Percentiles rank a stretch among this genome's conserved stretches.
phyloP scores from a whole-genome alignment of 2,888 invertebrate species.

The Aspidiotus rigidus region DNA sequence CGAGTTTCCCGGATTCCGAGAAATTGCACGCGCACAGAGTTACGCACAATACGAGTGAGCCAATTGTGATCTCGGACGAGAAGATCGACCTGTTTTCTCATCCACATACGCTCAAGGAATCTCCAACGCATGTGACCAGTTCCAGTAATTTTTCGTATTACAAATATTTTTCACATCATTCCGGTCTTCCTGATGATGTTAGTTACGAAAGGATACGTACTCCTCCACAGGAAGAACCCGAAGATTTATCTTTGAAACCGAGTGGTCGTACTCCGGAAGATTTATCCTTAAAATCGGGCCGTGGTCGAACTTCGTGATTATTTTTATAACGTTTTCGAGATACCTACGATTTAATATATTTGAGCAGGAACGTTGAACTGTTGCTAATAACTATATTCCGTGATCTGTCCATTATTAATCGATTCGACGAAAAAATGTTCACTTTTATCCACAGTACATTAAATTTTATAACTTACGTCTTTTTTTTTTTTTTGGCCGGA shows the following conservation, averaged over 20 bases:
- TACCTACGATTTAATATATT: too few relatives aligned
- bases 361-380: too few relatives aligned
- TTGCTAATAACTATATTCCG: too few relatives aligned
- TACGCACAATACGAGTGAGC: conserved; percentile 79
- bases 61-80: conserved; percentile 76
- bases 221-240: conserved; percentile 85
- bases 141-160: too few relatives aligned
- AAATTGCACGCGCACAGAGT: conserved; percentile 82
- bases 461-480: not conserved
- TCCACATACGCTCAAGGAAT: conserved; percentile 43
- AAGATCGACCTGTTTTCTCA: conserved; percentile 72
- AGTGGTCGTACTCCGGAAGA: conserved; percentile 43
- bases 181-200: too few relatives aligned
- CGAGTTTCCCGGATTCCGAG: conserved; percentile 83
- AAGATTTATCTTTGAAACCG: conserved; percentile 66
- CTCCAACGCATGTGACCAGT: not conserved
- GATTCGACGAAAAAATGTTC: too few relatives aligned
- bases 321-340: too few relatives aligned
- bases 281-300: too few relatives aligned
- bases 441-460: not conserved
- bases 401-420: too few relatives aligned
- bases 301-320: too few relatives aligned
- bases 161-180: too few relatives aligned
- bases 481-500: not conserved
- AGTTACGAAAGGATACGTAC: too few relatives aligned